phyloP scores from a whole-genome alignment of 2,888 invertebrate genomes.

The Sinotaia quadrata region DNA sequence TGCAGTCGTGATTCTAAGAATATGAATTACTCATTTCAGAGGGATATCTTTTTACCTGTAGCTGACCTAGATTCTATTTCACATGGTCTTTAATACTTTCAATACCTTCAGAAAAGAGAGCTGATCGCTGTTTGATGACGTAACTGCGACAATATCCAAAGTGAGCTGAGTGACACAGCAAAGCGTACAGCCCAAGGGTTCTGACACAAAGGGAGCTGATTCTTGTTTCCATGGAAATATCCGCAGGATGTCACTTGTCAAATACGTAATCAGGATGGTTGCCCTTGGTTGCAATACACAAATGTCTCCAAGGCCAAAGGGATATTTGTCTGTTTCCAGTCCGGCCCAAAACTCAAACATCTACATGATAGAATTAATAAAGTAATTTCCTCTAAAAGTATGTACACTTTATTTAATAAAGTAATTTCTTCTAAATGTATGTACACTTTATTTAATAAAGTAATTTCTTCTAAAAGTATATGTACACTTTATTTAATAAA shows the following conservation, averaged over 20 bases:
- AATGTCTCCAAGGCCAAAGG: slow-evolving; percentile 23
- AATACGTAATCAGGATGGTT: slow-evolving; percentile 20
- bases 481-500: too few species aligned
- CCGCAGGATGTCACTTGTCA: slow-evolving; percentile 22
- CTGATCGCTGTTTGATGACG: slow-evolving; percentile 19
- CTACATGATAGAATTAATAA: neutral
- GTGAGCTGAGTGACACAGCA: slow-evolving; percentile 21
- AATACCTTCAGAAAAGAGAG: slow-evolving; percentile 18
- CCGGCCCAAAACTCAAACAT: slow-evolving; percentile 22
- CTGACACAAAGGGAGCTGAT: slow-evolving; percentile 18
- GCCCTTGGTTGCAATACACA: slow-evolving; percentile 14
- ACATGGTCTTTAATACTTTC: neutral
- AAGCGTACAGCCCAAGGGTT: slow-evolving; percentile 14
- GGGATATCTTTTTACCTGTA: too few species aligned
- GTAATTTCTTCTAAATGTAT: too few species aligned
- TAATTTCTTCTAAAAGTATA: too few species aligned
- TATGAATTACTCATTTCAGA: too few species aligned
- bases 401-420: too few species aligned
- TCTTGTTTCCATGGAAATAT: slow-evolving; percentile 19
- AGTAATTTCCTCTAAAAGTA: too few species aligned
- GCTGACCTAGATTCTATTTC: neutral
- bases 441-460: too few species aligned
- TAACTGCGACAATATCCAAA: slow-evolving; percentile 14
- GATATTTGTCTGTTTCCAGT: slow-evolving; percentile 21
- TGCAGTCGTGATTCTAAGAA: too few species aligned